Base-by-base conservation (phyloP, 2,797 vertebrate genomes). In the Melanotaenia nigrans region DNA sequence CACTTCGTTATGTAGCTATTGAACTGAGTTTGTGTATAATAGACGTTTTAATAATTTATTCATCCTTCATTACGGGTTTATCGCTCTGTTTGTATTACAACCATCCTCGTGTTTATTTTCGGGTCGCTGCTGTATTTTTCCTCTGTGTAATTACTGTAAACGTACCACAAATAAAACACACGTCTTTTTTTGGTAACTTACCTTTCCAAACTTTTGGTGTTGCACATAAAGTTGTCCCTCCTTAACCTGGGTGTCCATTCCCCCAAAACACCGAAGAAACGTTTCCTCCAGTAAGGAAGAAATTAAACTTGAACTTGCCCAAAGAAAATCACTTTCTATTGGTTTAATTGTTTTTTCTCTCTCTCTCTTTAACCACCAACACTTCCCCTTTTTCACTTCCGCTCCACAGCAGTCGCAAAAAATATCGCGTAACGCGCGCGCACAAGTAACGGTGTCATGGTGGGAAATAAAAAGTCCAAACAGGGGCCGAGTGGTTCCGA, bases 191-290 rank as follows among this genome's bases (percentile, higher is more conserved):
- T 20, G 12, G 0, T 20, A 1, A 71, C 93, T 92, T 85, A 95
- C 95, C 95, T 95, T 96, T 18, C 94, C 95, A 84, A 96, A 95
- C 93, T 95, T 96, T 58, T 94, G 94, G 70, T 95, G 94, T 66
- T 95, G 95, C 68, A 95, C 94, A 66, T 93, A 94, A 49, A 96
- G 94, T 51, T 94, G 94, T 82, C 95, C 95, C 67, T 96, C 95
- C 82, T 95, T 96, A 0, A 95, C 70, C 83, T 94, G 93, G 58
- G 91, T 89, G 83, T 96, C 95, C 92, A 95, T 93, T 66, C 81
- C 60, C 42, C 45, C 9, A 54, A 11, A 11, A 55, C 67, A 14
- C 60, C 38, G 61, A 83, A 45, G 42, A 28, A 60, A 58, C 61
- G 63, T 24, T 22, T 30, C 58, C 69, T 70, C 53, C 30, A 35